These are phyloP conservation scores for Ectemnius lituratus DNA, from an alignment of 2,888 invertebrate genomes.

Conservation along the genomic window DNA sequence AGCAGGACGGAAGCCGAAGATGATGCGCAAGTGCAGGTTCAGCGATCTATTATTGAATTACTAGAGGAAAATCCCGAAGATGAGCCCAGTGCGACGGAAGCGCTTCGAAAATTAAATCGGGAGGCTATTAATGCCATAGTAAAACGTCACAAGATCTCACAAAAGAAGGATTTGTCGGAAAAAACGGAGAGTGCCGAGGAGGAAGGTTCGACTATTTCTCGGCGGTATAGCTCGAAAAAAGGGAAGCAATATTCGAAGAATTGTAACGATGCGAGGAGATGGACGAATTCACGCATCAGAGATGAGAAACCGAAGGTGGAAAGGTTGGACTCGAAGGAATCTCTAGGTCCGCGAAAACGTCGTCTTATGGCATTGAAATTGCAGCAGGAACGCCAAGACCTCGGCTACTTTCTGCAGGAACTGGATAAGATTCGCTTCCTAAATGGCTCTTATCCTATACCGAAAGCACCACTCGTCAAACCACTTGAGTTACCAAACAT, in stretches of 20 bases:
- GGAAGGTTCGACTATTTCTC: not conserved
- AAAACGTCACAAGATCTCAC: slow-evolving; percentile 20
- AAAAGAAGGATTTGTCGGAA: not conserved
- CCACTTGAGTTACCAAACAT: slow-evolving; percentile 68
- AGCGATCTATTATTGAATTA: not conserved
- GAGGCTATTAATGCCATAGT: slow-evolving; percentile 42
- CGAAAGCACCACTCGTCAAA: slow-evolving; percentile 32
- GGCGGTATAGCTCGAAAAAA: not conserved
- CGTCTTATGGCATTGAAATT: slow-evolving; percentile 30
- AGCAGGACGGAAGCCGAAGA: too few relatives aligned
- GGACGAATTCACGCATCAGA: not conserved
- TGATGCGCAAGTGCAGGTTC: too few relatives aligned
- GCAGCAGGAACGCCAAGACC: slow-evolving; percentile 47
- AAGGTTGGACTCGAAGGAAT: slow-evolving; percentile 37
- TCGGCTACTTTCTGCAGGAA: slow-evolving; percentile 43
- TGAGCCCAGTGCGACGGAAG: slow-evolving; percentile 17
- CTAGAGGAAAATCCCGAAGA: slow-evolving; percentile 16
- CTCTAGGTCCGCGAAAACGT: slow-evolving; percentile 26
- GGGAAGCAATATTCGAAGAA: not conserved
- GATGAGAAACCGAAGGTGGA: slow-evolving; percentile 27
- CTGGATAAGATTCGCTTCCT: slow-evolving; percentile 22
- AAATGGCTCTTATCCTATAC: not conserved
- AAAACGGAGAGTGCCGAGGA: slow-evolving; percentile 9
- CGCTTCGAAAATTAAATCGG: slow-evolving; percentile 42
- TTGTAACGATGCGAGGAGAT: not conserved